A percentile compares a stretch with the other conserved stretches of the same genome.
These are phyloP conservation scores for Oceanodroma tethys DNA, from an alignment of 2,113 vertebrate species.

Conservation along the genomic window DNA sequence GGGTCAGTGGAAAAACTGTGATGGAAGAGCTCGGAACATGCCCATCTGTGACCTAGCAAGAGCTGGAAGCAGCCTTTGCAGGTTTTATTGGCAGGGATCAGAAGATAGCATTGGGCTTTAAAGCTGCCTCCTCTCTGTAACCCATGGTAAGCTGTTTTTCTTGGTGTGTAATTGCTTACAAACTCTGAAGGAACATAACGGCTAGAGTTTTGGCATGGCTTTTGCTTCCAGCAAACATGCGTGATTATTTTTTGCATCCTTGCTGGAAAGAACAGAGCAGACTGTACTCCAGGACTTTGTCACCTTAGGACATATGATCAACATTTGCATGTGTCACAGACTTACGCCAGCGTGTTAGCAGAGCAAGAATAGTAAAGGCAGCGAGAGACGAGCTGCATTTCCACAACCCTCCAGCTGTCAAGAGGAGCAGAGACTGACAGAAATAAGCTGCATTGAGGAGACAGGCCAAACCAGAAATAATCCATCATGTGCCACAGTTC, in stretches of 20 bases:
- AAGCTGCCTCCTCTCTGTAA: not conserved
- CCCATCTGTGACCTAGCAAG: rapidly evolving
- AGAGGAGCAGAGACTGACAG: slow-evolving; percentile 6
- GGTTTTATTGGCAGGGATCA: not conserved
- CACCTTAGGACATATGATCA: slow-evolving; percentile 32
- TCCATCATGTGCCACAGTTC: slow-evolving; percentile 57
- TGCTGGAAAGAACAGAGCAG: slow-evolving; percentile 41
- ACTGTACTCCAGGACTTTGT: slow-evolving; percentile 31
- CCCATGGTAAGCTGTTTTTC: not conserved
- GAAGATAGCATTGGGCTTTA: not conserved
- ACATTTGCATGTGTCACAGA: not conserved
- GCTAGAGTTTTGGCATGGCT: not conserved
- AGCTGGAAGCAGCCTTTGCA: not conserved
- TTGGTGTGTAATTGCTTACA: not conserved
- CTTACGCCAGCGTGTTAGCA: not conserved
- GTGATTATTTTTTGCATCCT: not conserved
- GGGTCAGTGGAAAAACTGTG: not conserved
- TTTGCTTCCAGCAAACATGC: not conserved
- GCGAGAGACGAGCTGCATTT: not conserved
- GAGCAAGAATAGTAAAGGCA: slow-evolving; percentile 18
- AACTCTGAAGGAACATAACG: not conserved
- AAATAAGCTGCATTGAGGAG: slow-evolving; percentile 10
- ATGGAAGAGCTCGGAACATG: not conserved
- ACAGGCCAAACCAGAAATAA: slow-evolving; percentile 62
- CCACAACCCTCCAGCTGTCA: slow-evolving; percentile 47